Evolutionary conservation across 30 jellyfish, hydroid and myxozoan genomes (phyloP).

Genomic region (Turritopsis rubra): DNA sequence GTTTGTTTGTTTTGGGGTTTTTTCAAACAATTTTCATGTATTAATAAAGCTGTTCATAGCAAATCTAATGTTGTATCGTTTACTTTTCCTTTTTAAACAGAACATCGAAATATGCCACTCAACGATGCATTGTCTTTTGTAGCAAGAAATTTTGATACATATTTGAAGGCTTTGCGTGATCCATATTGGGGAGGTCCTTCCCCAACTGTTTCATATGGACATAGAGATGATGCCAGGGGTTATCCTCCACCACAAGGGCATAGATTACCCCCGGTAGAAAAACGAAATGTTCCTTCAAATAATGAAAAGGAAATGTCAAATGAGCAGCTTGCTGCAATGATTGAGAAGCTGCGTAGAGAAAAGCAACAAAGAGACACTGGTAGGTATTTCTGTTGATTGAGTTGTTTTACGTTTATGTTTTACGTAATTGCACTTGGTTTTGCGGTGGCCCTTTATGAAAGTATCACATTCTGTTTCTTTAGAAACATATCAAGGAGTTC

Average conservation of each 20-base stretch:
- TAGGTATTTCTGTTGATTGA: background rate
- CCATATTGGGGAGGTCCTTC: slow-evolving; percentile 41
- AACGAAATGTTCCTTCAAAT: background rate
- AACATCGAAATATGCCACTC: slow-evolving; percentile 98
- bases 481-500: background rate
- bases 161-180: slow-evolving; percentile 58
- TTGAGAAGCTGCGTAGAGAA: slow-evolving; percentile 31
- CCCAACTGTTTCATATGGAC: slow-evolving; percentile 23
- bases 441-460: background rate
- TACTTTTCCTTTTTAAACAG: slow-evolving; percentile 49
- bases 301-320: slow-evolving; percentile 5
- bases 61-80: background rate
- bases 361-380: slow-evolving; percentile 35
- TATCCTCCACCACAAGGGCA: slow-evolving; percentile 23
- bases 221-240: slow-evolving; percentile 6
- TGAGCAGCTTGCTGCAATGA: slow-evolving; percentile 33
- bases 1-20: background rate
- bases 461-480: background rate
- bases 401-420: too few relatives aligned
- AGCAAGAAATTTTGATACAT: slow-evolving; percentile 88
- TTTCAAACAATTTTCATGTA: too few relatives aligned
- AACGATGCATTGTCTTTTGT: slow-evolving; percentile 94
- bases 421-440: background rate
- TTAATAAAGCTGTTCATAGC: background rate
- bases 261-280: slow-evolving; percentile 16